Base-by-base conservation (phyloP, 2,797 vertebrate genomes). In the Knipowitschia caucasica region DNA sequence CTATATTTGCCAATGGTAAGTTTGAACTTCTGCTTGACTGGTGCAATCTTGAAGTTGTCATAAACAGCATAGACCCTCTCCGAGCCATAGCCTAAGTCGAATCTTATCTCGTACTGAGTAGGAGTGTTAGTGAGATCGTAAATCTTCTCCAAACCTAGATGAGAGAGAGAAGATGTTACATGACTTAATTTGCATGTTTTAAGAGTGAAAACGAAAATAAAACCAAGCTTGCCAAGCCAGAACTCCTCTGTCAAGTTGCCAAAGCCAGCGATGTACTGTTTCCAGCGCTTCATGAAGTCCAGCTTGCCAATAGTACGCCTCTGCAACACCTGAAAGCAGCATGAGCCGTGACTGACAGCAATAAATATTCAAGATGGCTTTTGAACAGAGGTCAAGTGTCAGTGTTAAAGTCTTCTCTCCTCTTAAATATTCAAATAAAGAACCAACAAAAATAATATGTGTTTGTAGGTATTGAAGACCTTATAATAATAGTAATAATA, bases 271-370 rank as follows among this genome's bases (percentile, higher is more conserved):
- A 90, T 81, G 1, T 95, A 94, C 61, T 91, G 91, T 76, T 83
- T 90, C 94, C 93, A 96, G 36, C 89, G 88, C 66, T 91, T 95
- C 88, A 93, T 92, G 62, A 98, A 98, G 80, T 95, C 93, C 78
- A 94, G 31, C 67, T 88, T 87, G 0, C 94, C 94, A 0, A 50
- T 88, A 66, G 71, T 92, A 40, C 90, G 84, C 50, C 93, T 92
- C 83, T 98, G 95, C 55, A 98, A 89, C 35, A 96, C 82, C 93
- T 96, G 58, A 72, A 58, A 69, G 34, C 30, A 67, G 15, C 18
- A 3, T 50, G 38, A n/a, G 24, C 9, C 20, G 30, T 21, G 61
- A 67, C n/a, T 29, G 24, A 50, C 27, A 69, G 51, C 53, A 55
- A 59, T 20, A 5, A 39, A 18, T 42, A 12, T 23, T 34, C 29